phyloP scores from a whole-genome alignment of 2,797 vertebrate genomes.

The Anas capensis region DNA sequence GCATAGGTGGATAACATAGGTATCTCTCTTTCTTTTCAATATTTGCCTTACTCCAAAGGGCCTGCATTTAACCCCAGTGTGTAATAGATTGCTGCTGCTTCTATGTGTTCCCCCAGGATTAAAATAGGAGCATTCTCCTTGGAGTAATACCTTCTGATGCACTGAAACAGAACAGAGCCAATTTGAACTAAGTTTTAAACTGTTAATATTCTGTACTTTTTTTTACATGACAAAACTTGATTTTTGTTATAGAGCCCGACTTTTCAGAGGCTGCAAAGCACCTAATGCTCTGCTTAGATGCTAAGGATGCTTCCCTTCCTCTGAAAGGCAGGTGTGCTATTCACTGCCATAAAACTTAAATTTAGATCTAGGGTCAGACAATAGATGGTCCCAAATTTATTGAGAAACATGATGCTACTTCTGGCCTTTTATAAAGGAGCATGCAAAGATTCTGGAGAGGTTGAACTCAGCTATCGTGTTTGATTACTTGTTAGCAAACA shows the following conservation, averaged over 20 bases:
- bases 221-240: neutral
- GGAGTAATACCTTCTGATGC: neutral
- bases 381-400: neutral
- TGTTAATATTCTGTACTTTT: neutral
- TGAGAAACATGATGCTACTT: neutral
- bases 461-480: rapidly evolving
- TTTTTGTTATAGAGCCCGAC: neutral
- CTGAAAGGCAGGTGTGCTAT: neutral
- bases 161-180: rapidly evolving
- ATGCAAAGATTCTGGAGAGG: neutral
- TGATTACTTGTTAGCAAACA: neutral
- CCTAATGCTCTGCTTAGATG: neutral
- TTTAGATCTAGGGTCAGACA: neutral
- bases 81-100: neutral
- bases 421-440: neutral
- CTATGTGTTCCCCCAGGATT: neutral
- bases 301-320: neutral
- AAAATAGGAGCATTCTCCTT: neutral
- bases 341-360: neutral
- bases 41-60: neutral
- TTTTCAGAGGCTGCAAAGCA: neutral
- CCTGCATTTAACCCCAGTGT: neutral
- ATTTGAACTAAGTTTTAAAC: neutral
- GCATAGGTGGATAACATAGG: neutral
- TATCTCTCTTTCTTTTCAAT: neutral